A percentile compares a stretch with the other conserved stretches of the same genome.
These are phyloP conservation scores for Calosoma granatense DNA, from an alignment of 1,140 invertebrate genomes.

Conservation along the genomic window DNA sequence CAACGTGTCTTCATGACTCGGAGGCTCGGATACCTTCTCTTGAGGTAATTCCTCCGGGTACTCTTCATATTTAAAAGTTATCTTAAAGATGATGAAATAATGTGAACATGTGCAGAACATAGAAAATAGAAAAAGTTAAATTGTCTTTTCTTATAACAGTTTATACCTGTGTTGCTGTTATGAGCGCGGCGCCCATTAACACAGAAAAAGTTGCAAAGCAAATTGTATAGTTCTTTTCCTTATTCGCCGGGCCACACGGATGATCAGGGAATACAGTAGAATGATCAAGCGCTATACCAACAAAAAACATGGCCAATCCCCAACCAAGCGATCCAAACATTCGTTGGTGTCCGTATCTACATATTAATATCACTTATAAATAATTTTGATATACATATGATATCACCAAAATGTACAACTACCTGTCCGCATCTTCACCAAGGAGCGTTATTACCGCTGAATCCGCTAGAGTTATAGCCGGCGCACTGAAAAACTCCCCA, in stretches of 20 bases:
- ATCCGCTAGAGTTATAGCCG: conserved; percentile 94
- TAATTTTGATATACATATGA: not conserved
- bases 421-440: conserved; percentile 81
- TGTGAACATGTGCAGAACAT: not conserved
- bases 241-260: conserved; percentile 78
- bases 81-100: conserved; percentile 36
- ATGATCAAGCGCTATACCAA: conserved; percentile 96
- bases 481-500: conserved; percentile 95
- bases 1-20: conserved; percentile 57
- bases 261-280: conserved; percentile 82
- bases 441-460: conserved; percentile 85
- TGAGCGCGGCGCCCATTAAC: conserved; percentile 88
- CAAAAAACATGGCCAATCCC: conserved; percentile 97
- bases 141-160: not conserved
- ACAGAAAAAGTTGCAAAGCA: conserved; percentile 98
- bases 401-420: conserved; percentile 13
- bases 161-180: conserved; percentile 73
- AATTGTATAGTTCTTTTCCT: conserved; percentile 96
- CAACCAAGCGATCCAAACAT: conserved; percentile 98
- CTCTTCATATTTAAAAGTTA: conserved; percentile 68
- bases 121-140: no score
- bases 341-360: conserved; percentile 85
- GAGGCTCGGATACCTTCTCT: conserved; percentile 37
- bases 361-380: conserved; percentile 1
- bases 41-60: conserved; percentile 29